These are phyloP conservation scores for Nilaparvata lugens DNA, from an alignment of 1,140 invertebrate species.

Conservation along the genomic window DNA sequence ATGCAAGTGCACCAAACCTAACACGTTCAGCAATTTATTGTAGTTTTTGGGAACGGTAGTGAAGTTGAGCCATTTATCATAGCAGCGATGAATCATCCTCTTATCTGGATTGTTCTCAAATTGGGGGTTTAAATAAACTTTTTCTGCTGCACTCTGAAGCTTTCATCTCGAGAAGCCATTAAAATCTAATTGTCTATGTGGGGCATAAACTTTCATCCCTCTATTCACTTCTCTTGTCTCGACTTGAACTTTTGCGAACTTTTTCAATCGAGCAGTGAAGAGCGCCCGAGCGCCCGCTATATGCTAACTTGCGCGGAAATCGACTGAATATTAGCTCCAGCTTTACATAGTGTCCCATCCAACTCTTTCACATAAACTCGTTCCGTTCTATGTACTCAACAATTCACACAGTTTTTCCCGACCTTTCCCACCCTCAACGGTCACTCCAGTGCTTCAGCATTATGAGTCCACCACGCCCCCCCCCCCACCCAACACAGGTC, in stretches of 20 bases:
- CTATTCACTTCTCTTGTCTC: not conserved
- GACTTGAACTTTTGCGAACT: not conserved
- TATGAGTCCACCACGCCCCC: too few relatives aligned
- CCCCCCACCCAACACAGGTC: too few relatives aligned
- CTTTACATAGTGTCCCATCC: too few relatives aligned
- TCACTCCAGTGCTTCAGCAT: too few relatives aligned
- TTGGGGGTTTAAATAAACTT: not conserved
- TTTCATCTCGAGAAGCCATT: conserved; percentile 3
- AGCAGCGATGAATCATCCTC: not conserved
- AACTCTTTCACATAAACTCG: too few relatives aligned
- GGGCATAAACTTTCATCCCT: not conserved
- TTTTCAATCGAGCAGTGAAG: not conserved
- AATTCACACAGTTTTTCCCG: too few relatives aligned
- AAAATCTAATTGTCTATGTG: conserved; percentile 5
- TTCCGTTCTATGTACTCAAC: too few relatives aligned
- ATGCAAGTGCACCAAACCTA: not conserved
- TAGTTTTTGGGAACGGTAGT: not conserved
- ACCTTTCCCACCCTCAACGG: too few relatives aligned
- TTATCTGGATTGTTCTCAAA: conserved; percentile 2
- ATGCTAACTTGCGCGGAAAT: too few relatives aligned
- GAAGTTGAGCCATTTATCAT: conserved; percentile 1
- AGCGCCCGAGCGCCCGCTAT: too few relatives aligned
- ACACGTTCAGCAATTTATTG: not conserved
- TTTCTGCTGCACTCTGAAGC: not conserved
- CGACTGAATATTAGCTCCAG: too few relatives aligned